Evolutionary conservation across 2,113 vertebrate genomes (phyloP).

Genomic region (Lophochroa leadbeateri): DNA sequence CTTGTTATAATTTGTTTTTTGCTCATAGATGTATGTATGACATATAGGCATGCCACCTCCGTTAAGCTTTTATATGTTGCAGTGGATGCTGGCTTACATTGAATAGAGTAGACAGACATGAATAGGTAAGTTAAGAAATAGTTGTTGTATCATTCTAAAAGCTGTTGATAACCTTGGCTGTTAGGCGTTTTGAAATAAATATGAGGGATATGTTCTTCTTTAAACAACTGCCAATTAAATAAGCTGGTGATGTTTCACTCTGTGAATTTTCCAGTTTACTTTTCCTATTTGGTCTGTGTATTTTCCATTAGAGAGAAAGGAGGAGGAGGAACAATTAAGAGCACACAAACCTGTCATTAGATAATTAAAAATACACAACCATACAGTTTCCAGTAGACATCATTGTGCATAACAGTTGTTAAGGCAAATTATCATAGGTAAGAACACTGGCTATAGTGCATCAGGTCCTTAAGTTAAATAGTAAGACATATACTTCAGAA

Average conservation of each 20-base stretch:
- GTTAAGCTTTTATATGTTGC: not conserved
- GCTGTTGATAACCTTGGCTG: not conserved
- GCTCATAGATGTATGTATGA: not conserved
- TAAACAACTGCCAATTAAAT: not conserved
- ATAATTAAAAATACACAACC: not conserved
- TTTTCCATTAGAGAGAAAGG: not conserved
- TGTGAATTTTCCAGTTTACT: not conserved
- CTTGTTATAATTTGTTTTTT: not conserved
- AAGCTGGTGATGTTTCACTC: not conserved
- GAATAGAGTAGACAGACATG: not conserved
- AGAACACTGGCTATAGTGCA: not conserved
- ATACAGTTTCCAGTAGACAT: not conserved
- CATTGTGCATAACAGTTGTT: not conserved
- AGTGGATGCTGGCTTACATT: not conserved
- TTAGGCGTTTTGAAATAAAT: not conserved
- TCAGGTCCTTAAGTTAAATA: not conserved
- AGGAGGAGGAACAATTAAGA: not conserved
- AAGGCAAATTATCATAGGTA: not conserved
- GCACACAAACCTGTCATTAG: not conserved
- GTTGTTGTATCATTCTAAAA: not conserved
- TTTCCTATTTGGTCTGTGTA: not conserved
- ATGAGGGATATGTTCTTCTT: not conserved
- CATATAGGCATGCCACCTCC: not conserved
- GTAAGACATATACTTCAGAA: not conserved
- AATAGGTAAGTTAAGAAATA: not conserved